phyloP scores from a whole-genome alignment of 2,797 vertebrate genomes.

The Peromyscus eremicus region DNA sequence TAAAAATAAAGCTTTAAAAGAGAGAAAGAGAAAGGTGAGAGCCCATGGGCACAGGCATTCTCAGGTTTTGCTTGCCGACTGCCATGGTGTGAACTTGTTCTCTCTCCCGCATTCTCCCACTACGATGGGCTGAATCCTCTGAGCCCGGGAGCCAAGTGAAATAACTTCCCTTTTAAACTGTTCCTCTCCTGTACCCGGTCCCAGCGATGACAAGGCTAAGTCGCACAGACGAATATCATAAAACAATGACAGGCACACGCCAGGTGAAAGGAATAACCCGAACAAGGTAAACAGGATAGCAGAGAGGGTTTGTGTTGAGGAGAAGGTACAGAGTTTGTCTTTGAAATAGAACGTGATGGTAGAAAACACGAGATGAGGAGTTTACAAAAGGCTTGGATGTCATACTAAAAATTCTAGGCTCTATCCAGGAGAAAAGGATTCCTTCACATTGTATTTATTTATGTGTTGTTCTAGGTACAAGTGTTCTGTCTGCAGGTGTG shows the following conservation, averaged over 20 bases:
- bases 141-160: neutral
- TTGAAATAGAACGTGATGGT: neutral
- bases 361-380: neutral
- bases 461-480: neutral
- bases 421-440: slow-evolving; percentile 20
- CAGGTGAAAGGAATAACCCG: neutral
- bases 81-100: neutral
- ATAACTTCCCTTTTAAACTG: too few relatives aligned
- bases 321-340: neutral
- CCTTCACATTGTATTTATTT: neutral
- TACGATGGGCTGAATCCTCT: neutral
- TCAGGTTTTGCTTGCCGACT: neutral
- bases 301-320: neutral
- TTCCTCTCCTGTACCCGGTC: neutral
- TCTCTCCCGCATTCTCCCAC: neutral
- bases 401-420: neutral
- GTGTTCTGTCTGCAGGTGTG: neutral
- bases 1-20: neutral
- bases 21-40: neutral
- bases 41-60: neutral
- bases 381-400: neutral
- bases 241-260: neutral
- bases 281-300: neutral
- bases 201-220: neutral
- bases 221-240: neutral